Conservation (phyloP, 2,888 invertebrate species). For the Euplexia lucipara region DNA sequence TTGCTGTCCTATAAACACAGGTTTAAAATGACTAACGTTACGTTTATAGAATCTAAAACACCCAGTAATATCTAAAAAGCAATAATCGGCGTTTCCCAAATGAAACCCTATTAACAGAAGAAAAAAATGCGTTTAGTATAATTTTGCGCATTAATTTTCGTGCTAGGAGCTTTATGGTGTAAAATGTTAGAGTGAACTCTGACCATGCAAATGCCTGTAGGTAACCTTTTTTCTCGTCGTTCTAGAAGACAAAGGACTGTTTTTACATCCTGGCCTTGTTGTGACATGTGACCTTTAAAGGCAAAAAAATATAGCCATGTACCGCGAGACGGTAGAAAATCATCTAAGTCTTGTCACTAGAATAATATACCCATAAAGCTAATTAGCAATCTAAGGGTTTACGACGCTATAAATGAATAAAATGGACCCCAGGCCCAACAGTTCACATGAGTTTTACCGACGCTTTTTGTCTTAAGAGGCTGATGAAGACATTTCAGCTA, state of each 20-base stretch:
- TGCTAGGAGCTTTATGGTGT: too few relatives aligned
- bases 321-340: slow-evolving; percentile 57
- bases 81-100: too few relatives aligned
- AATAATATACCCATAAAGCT: slow-evolving; percentile 85
- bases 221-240: slow-evolving; percentile 18
- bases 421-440: slow-evolving; percentile 71
- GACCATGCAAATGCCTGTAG: background rate
- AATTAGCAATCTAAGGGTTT: slow-evolving; percentile 88
- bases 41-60: too few relatives aligned
- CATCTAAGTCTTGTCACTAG: slow-evolving; percentile 73
- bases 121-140: too few relatives aligned
- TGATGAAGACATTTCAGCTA: slow-evolving; percentile 83
- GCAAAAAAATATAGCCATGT: slow-evolving; percentile 42
- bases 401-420: slow-evolving; percentile 86
- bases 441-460: slow-evolving; percentile 76
- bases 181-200: too few relatives aligned
- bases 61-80: too few relatives aligned
- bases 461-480: slow-evolving; percentile 78
- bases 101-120: too few relatives aligned
- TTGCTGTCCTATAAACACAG: too few relatives aligned
- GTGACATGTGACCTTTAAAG: slow-evolving; percentile 17
- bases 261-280: slow-evolving; percentile 6
- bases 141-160: too few relatives aligned
- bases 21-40: too few relatives aligned
- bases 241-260: background rate